These are phyloP conservation scores for Hestina assimilis DNA, from an alignment of 1,140 invertebrate species.

Conservation along the genomic window DNA sequence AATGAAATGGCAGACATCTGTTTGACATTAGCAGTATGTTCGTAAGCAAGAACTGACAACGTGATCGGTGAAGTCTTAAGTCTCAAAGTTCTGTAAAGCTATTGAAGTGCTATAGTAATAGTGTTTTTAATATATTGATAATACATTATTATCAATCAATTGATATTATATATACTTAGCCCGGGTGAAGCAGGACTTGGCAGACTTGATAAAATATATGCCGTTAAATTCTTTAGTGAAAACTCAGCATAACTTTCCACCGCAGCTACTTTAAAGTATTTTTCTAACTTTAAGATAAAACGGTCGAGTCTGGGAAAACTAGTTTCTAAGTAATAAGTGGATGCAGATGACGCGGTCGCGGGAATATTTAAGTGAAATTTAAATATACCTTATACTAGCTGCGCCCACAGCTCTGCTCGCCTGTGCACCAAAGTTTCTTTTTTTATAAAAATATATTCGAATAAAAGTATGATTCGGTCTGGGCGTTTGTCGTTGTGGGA, in stretches of 20 bases:
- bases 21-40: too few species aligned
- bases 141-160: too few species aligned
- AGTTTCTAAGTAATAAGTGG: background rate
- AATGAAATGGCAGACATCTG: too few species aligned
- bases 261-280: background rate
- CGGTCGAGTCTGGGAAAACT: background rate
- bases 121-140: too few species aligned
- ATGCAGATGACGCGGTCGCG: conserved; percentile 1
- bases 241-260: background rate
- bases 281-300: background rate
- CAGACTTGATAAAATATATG: background rate
- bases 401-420: background rate
- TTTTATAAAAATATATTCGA: background rate
- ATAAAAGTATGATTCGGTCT: too few species aligned
- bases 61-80: too few species aligned
- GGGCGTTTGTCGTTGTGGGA: too few species aligned
- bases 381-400: conserved; percentile 3
- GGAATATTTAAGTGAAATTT: conserved; percentile 12
- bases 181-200: too few species aligned
- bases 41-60: too few species aligned
- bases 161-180: too few species aligned
- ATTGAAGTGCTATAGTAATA: too few species aligned
- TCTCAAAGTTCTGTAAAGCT: too few species aligned
- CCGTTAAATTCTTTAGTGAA: background rate
- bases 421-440: background rate